Conservation (phyloP, 2,888 invertebrate species). For the Epistrophe eligans region DNA sequence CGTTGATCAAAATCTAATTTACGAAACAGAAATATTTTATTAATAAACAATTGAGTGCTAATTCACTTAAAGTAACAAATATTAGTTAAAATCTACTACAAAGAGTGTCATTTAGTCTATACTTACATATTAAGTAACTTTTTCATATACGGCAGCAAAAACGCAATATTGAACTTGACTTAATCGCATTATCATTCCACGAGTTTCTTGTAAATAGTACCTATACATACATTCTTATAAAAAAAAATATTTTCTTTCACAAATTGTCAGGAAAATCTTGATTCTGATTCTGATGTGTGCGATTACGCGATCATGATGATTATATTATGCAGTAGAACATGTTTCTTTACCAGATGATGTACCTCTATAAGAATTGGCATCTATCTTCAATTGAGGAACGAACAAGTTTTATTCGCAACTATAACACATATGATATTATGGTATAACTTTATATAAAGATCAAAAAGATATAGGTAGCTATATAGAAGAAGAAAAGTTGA, state of each 20-base stretch:
- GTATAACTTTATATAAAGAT: neutral
- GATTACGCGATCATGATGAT: conserved; percentile 20
- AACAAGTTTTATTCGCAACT: conserved; percentile 34
- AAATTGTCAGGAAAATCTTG: conserved; percentile 38
- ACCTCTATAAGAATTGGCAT: neutral
- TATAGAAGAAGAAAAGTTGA: neutral
- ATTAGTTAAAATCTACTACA: too few species aligned
- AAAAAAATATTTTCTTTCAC: conserved; percentile 3
- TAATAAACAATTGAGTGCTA: too few species aligned
- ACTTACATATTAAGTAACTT: too few species aligned
- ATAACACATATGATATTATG: neutral
- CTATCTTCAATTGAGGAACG: conserved; percentile 7
- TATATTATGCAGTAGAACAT: conserved; percentile 51
- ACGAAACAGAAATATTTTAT: too few species aligned
- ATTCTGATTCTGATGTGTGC: conserved; percentile 15
- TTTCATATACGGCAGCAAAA: too few species aligned
- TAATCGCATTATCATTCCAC: too few species aligned
- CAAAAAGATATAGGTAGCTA: neutral
- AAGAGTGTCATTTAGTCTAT: too few species aligned
- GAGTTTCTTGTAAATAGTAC: too few species aligned
- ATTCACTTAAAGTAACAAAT: too few species aligned
- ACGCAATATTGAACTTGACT: too few species aligned
- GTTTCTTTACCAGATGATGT: conserved; percentile 30
- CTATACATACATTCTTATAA: too few species aligned
- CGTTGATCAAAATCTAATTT: too few species aligned